phyloP scores from a whole-genome alignment of 2,888 invertebrate genomes.

The Diplolepis rosae region DNA sequence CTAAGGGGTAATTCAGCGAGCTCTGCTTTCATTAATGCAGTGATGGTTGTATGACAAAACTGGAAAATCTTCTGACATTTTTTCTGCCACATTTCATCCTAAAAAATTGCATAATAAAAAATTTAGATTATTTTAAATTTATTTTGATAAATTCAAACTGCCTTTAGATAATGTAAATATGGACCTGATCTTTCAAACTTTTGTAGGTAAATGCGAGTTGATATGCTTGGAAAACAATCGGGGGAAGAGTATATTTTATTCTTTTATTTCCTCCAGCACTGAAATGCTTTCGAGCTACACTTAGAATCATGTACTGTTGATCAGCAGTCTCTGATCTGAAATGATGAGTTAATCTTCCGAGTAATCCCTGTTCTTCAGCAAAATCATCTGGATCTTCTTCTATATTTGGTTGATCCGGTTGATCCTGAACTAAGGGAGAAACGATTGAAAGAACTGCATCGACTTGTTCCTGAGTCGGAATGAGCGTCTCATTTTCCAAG shows the following conservation, averaged over 20 bases:
- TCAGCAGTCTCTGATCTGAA: constrained; percentile 87
- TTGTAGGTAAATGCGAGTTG: constrained; percentile 90
- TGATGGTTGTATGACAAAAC: constrained; percentile 97
- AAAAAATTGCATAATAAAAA: neutral
- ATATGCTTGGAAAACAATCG: constrained; percentile 95
- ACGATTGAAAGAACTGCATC: constrained; percentile 87
- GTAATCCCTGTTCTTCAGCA: constrained; percentile 94
- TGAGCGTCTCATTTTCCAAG: constrained; percentile 89
- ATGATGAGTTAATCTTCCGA: constrained; percentile 91
- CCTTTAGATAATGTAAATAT: constrained; percentile 36
- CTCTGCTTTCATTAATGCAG: constrained; percentile 95
- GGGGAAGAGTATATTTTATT: constrained; percentile 93
- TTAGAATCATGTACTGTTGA: constrained; percentile 93
- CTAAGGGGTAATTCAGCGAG: constrained; percentile 94
- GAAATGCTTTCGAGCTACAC: constrained; percentile 90
- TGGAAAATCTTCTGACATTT: constrained; percentile 99
- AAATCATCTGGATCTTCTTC: constrained; percentile 93
- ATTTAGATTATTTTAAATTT: too few relatives aligned
- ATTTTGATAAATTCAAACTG: neutral
- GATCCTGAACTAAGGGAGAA: constrained; percentile 90
- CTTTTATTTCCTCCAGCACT: constrained; percentile 92
- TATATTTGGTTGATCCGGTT: constrained; percentile 80
- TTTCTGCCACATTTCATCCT: constrained; percentile 98
- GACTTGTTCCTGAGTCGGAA: constrained; percentile 92
- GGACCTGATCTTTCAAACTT: constrained; percentile 82